phyloP scores from a whole-genome alignment of 1,140 invertebrate species.

The Diorhabda elongata region DNA sequence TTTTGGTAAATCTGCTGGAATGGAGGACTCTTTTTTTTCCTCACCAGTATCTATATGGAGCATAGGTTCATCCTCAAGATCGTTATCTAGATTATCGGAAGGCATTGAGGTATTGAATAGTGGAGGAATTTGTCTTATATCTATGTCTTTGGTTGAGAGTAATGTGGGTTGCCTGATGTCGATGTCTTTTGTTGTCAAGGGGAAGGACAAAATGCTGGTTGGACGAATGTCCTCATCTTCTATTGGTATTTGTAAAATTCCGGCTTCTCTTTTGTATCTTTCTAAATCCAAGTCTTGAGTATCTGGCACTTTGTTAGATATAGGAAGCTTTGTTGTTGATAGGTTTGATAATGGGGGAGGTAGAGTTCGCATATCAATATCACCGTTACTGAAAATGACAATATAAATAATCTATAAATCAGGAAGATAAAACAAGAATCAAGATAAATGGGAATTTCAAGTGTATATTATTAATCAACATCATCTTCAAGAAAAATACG shows the following conservation, averaged over 20 bases:
- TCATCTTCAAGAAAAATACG: no score
- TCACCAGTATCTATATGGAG: slow-evolving; percentile 26
- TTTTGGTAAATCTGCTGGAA: slow-evolving; percentile 58
- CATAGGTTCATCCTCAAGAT: slow-evolving; percentile 25
- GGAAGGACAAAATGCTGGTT: slow-evolving; percentile 15
- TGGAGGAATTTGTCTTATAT: slow-evolving; percentile 44
- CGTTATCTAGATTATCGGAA: slow-evolving; percentile 26
- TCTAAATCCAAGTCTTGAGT: slow-evolving; percentile 14
- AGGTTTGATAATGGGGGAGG: slow-evolving; percentile 20
- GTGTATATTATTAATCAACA: no score
- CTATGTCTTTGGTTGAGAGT: slow-evolving; percentile 42
- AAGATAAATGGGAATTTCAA: no score
- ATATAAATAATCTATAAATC: no score
- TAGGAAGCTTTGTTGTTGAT: neutral
- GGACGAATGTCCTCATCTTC: slow-evolving; percentile 36
- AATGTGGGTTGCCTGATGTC: slow-evolving; percentile 13
- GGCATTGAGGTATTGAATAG: slow-evolving; percentile 43
- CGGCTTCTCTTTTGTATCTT: slow-evolving; percentile 25
- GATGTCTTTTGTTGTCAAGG: slow-evolving; percentile 38
- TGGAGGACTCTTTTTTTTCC: slow-evolving; percentile 29
- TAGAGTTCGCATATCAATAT: slow-evolving; percentile 45
- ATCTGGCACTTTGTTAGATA: neutral
- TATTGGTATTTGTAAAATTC: slow-evolving; percentile 8
- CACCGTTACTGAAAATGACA: slow-evolving; percentile 40
- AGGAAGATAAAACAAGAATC: no score